These are phyloP conservation scores for Sacculina carcini DNA, from an alignment of 2,888 invertebrate species.

Conservation along the genomic window DNA sequence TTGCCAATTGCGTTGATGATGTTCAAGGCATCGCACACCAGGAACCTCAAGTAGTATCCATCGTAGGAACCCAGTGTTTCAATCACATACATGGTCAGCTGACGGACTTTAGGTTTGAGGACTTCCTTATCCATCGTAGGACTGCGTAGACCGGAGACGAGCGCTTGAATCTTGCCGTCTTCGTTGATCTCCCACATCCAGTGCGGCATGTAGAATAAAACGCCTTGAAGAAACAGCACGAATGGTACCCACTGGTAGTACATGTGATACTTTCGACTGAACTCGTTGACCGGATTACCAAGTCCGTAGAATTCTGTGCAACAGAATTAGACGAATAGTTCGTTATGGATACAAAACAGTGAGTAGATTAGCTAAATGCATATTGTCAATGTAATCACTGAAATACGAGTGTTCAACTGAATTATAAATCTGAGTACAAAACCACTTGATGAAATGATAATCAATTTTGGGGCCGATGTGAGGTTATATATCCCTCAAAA, in stretches of 20 bases:
- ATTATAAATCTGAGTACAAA: too few species aligned
- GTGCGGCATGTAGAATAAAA: constrained; percentile 62
- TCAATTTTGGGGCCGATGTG: too few species aligned
- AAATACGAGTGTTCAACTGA: too few species aligned
- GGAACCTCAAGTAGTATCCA: constrained; percentile 59
- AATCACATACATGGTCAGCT: constrained; percentile 29
- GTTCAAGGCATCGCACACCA: constrained; percentile 47
- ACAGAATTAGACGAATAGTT: too few species aligned
- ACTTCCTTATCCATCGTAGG: constrained; percentile 16
- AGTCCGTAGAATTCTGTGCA: not conserved
- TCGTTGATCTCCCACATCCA: constrained; percentile 86
- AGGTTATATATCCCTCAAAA: too few species aligned
- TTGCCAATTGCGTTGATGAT: constrained; percentile 28
- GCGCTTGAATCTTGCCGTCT: constrained; percentile 61
- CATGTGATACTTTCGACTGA: not conserved
- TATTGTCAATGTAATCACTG: too few species aligned
- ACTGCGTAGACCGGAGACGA: constrained; percentile 61
- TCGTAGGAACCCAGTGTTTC: constrained; percentile 59
- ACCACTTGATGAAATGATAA: too few species aligned
- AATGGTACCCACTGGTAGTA: constrained; percentile 1
- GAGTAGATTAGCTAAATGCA: too few species aligned
- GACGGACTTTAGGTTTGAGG: constrained; percentile 33
- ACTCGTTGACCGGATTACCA: not conserved
- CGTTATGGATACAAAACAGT: too few species aligned
- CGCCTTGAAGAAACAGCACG: constrained; percentile 27